Evolutionary conservation across 2,113 vertebrate species (phyloP).

Genomic region (Prietella phreatophila): DNA sequence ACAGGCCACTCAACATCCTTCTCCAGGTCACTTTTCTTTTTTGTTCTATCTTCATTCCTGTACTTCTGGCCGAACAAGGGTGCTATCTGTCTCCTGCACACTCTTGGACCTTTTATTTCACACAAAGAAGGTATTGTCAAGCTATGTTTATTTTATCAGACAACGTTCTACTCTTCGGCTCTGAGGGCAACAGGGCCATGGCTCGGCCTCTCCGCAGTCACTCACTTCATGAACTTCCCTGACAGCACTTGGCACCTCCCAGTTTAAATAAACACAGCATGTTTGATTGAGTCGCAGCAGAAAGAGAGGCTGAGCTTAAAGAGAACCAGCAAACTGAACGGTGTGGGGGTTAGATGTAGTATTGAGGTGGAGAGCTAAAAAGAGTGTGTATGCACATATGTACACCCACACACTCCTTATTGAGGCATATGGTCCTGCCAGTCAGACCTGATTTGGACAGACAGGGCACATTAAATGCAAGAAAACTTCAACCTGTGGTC

Average conservation of each 20-base stretch:
- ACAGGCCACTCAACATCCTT: not conserved
- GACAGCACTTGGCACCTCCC: conserved; percentile 50
- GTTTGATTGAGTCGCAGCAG: conserved; percentile 28
- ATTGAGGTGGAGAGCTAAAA: not conserved
- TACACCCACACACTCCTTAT: not conserved
- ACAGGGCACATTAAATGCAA: not conserved
- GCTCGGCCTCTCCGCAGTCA: conserved; percentile 8
- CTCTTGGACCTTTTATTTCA: conserved; percentile 25
- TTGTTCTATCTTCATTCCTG: not conserved
- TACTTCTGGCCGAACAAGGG: conserved; percentile 16
- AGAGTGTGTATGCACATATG: not conserved
- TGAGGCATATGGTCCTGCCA: not conserved
- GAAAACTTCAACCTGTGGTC: not conserved
- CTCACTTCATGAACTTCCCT: conserved; percentile 29
- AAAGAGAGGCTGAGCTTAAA: not conserved
- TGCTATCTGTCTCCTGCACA: conserved; percentile 17
- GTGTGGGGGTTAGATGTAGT: not conserved
- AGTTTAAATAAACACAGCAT: conserved; percentile 46
- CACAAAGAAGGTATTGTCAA: conserved; percentile 42
- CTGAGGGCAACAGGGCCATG: conserved; percentile 18
- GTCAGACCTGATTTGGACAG: not conserved
- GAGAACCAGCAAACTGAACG: not conserved
- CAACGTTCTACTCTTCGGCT: conserved; percentile 12
- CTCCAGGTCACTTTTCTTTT: not conserved
- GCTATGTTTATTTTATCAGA: conserved; percentile 46